Evolutionary conservation across 2,113 vertebrate species (phyloP).

Genomic region (Desmodus rotundus): DNA sequence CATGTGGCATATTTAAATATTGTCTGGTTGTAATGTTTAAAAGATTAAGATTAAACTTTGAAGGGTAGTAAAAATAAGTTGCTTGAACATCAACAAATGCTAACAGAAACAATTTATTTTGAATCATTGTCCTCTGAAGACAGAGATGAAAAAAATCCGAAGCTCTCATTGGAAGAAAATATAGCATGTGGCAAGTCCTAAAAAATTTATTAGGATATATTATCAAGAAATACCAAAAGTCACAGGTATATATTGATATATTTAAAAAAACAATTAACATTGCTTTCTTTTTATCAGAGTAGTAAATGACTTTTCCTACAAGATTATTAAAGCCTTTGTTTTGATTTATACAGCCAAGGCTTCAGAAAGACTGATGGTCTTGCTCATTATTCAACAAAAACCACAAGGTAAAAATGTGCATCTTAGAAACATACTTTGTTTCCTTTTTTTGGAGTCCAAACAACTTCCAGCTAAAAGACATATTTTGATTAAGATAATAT

Average conservation of each 20-base stretch:
- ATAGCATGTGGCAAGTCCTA: slow-evolving; percentile 66
- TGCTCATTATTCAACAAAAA: slow-evolving; percentile 81
- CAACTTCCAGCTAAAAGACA: slow-evolving; percentile 79
- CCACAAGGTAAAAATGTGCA: slow-evolving; percentile 76
- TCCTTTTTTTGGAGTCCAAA: slow-evolving; percentile 74
- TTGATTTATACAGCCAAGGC: slow-evolving; percentile 74
- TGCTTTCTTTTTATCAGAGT: slow-evolving; percentile 47
- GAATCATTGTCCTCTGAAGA: slow-evolving; percentile 77
- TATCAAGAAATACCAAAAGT: slow-evolving; percentile 67
- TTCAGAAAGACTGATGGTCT: slow-evolving; percentile 74
- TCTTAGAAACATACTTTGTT: slow-evolving; percentile 75
- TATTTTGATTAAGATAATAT: slow-evolving; percentile 85
- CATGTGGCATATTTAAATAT: slow-evolving; percentile 13
- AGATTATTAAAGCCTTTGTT: slow-evolving; percentile 74
- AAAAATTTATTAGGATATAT: slow-evolving; percentile 66
- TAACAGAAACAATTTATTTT: slow-evolving; percentile 76
- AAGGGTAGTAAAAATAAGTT: slow-evolving; percentile 71
- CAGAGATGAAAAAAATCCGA: slow-evolving; percentile 80
- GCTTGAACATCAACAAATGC: slow-evolving; percentile 66
- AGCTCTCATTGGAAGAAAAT: slow-evolving; percentile 79
- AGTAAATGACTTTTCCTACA: slow-evolving; percentile 71
- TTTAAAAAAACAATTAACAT: slow-evolving; percentile 65
- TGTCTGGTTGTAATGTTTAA: slow-evolving; percentile 75
- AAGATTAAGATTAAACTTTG: slow-evolving; percentile 75
- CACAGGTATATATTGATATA: slow-evolving; percentile 54